phyloP scores from a whole-genome alignment of 2,888 invertebrate species.

The Aquatica leii region DNA sequence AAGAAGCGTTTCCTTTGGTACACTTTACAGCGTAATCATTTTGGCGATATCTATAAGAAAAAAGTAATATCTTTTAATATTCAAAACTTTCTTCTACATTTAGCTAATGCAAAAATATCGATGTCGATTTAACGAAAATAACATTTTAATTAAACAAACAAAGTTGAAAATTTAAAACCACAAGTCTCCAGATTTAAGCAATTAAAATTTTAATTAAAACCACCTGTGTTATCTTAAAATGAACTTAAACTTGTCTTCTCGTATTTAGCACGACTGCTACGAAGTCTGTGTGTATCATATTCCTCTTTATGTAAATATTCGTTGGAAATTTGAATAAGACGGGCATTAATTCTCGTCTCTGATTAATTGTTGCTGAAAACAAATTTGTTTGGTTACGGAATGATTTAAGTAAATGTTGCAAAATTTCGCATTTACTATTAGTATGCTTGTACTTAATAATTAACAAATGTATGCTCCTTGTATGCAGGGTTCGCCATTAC shows the following conservation, averaged over 20 bases:
- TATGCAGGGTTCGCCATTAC: no score
- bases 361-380: conserved; percentile 26
- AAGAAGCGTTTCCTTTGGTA: no score
- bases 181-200: conserved; percentile 15
- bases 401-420: no score
- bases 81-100: no score
- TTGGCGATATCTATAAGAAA: no score
- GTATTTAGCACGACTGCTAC: conserved; percentile 12
- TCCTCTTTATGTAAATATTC: conserved; percentile 21
- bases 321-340: conserved; percentile 19
- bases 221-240: conserved; percentile 23
- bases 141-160: conserved; percentile 4
- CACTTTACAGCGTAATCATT: no score
- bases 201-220: conserved; percentile 31
- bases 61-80: no score
- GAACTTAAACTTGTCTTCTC: conserved; percentile 24
- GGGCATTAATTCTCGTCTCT: conserved; percentile 17
- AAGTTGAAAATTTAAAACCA: conserved; percentile 20
- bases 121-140: conserved; percentile 17
- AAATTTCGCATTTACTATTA: no score
- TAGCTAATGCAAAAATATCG: background rate
- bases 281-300: conserved; percentile 15
- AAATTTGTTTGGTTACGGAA: no score
- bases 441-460: no score
- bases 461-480: no score